Evolutionary conservation across 1,140 invertebrate species (phyloP).

Genomic region (Brachionus koreanus): DNA sequence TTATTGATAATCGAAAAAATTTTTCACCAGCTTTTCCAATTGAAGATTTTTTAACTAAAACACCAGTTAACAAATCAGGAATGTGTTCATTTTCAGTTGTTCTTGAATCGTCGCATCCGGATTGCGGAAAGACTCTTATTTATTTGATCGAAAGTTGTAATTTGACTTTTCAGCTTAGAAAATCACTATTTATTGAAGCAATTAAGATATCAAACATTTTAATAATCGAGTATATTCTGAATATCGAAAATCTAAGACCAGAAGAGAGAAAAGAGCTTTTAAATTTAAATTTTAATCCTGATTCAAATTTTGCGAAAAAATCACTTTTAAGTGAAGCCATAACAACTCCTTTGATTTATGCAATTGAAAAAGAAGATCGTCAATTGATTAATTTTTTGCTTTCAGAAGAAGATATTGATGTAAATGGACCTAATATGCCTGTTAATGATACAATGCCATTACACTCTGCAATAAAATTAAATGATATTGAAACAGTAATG

Average conservation of each 20-base stretch:
- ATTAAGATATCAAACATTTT: slow-evolving; percentile 12
- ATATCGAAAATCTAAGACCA: background rate
- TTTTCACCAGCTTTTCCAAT: background rate
- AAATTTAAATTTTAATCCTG: slow-evolving; percentile 36
- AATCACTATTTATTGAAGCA: background rate
- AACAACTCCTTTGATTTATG: slow-evolving; percentile 15
- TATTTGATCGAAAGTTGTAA: background rate
- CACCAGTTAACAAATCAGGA: background rate
- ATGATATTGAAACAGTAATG: slow-evolving; percentile 31
- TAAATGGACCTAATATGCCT: background rate
- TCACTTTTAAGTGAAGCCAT: background rate
- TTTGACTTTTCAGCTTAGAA: background rate
- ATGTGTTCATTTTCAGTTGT: slow-evolving; percentile 2
- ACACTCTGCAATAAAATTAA: background rate
- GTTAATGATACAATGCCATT: slow-evolving; percentile 6
- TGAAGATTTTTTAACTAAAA: slow-evolving; percentile 20
- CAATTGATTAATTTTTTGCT: slow-evolving; percentile 21
- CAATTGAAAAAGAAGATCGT: slow-evolving; percentile 13
- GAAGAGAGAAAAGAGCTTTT: slow-evolving; percentile 15
- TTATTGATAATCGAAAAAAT: slow-evolving; percentile 17
- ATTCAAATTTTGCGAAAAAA: slow-evolving; percentile 5
- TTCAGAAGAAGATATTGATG: background rate
- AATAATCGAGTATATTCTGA: slow-evolving; percentile 13
- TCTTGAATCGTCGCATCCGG: slow-evolving; percentile 13
- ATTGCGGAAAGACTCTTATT: slow-evolving; percentile 3